These are phyloP conservation scores for Hippasteria phrygiana DNA, from an alignment of 53 echinoderm and acorn worm genomes.

Conservation along the genomic window DNA sequence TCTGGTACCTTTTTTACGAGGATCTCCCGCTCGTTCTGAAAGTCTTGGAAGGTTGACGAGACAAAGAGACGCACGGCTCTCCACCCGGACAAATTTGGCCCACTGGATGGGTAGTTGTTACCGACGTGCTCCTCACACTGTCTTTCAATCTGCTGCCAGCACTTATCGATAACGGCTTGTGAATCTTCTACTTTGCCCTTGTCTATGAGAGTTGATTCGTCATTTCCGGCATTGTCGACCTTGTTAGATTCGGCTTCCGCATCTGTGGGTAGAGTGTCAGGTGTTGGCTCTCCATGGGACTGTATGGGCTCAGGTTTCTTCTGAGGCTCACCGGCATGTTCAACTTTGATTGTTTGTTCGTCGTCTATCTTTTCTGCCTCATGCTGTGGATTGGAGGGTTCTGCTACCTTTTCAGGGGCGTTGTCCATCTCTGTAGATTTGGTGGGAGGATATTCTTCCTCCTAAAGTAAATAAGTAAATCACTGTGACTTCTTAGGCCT, in stretches of 20 bases:
- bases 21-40: slow-evolving; percentile 86
- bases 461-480: background rate
- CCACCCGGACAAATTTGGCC: slow-evolving; percentile 64
- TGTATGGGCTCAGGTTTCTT: background rate
- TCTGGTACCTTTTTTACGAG: slow-evolving; percentile 98
- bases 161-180: background rate
- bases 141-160: slow-evolving; percentile 62
- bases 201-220: background rate
- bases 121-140: slow-evolving; percentile 42
- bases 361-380: background rate
- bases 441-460: slow-evolving; percentile 1
- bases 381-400: background rate
- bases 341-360: background rate
- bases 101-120: background rate
- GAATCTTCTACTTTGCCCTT: slow-evolving; percentile 36
- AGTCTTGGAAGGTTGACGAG: slow-evolving; percentile 96
- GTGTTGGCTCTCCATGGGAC: background rate
- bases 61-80: slow-evolving; percentile 95
- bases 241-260: background rate
- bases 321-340: background rate
- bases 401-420: background rate
- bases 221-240: too few species aligned
- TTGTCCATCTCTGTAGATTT: background rate
- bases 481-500: background rate
- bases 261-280: background rate